Evolutionary conservation across 1,140 invertebrate genomes (phyloP), one percentile per base, ranked within the genome.

Genomic region (Eriocheir sinensis): DNA sequence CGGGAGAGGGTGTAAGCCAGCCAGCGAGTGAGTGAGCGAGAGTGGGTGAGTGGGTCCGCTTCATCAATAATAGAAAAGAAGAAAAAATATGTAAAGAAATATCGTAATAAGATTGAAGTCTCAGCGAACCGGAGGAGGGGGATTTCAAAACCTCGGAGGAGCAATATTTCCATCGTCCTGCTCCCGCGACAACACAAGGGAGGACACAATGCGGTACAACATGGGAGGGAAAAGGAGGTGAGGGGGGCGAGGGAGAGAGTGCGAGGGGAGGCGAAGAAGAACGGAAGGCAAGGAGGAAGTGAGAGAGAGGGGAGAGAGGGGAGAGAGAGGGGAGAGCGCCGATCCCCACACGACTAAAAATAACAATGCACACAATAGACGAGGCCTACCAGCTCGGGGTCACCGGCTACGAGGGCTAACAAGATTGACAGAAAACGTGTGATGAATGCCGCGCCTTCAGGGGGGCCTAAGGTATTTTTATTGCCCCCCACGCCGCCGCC

Each of bases 351-450:
- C 81, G 81, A 36, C 81, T 85, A 38, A 38, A 85, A 85, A 85
- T 38, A 85, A 85, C 34, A 85, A 85, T 38, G 81, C 34, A 38
- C 17, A 85, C 38, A 85, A 38, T 36, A 85, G 34, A 85, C 38
- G 34, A 85, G 81, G 81, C 81, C 81, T 85, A 85, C 34, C 17
- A 85, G 53, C n/a, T 36, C 8, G 81, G 81, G 81, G 34, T 85
- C 34, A 41, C 34, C 30, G 81, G 38, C 34, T 85, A 85, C 34
- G 9, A 34, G 85, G 15, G 6, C 38, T 41, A 88, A 40, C 38
- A 44, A 88, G 85, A 72, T 72, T 72, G 60, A 88, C 36, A 88
- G 88, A 89, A 89, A 89, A 89, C 88, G 88, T 48, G n/a, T 89
- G 44, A 53, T 85, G 38, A 85, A 85, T 36, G 81, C 81, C 34